A percentile compares a stretch with the other conserved stretches of the same genome.
Conservation (phyloP, 2,113 vertebrate species). For the Gymnobelideus leadbeateri region DNA sequence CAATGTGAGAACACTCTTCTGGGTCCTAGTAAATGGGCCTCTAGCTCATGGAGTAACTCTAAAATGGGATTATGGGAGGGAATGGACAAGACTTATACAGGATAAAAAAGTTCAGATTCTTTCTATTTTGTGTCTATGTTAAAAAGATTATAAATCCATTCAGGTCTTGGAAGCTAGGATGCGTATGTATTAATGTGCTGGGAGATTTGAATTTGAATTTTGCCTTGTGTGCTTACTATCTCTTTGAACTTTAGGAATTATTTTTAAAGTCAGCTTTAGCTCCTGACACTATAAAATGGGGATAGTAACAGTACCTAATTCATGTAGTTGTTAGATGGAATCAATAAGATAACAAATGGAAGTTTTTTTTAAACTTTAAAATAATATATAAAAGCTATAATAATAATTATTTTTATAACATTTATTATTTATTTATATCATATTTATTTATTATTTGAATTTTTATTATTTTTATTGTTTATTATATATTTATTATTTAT, state of each 20-base stretch:
- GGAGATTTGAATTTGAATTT: background rate
- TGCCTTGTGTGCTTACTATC: background rate
- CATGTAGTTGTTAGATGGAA: background rate
- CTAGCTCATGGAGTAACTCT: background rate
- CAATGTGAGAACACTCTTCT: background rate
- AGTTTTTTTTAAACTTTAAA: background rate
- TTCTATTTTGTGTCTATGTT: background rate
- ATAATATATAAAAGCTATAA: background rate
- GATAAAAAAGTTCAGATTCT: background rate
- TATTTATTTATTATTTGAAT: too few species aligned
- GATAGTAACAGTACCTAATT: background rate
- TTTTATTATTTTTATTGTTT: too few species aligned
- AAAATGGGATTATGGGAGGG: background rate
- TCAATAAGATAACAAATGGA: background rate
- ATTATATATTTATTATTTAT: too few species aligned
- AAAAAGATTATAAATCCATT: background rate
- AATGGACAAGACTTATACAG: background rate
- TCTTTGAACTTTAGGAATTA: background rate
- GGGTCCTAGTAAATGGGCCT: background rate
- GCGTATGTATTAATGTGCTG: background rate
- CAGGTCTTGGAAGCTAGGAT: background rate
- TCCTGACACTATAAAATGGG: background rate
- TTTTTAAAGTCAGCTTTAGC: background rate
- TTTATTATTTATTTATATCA: too few species aligned
- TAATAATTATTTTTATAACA: background rate